Evolutionary conservation across 1,140 invertebrate genomes (phyloP), one percentile per base, ranked within the genome.

Genomic region (Capitella teleta): DNA sequence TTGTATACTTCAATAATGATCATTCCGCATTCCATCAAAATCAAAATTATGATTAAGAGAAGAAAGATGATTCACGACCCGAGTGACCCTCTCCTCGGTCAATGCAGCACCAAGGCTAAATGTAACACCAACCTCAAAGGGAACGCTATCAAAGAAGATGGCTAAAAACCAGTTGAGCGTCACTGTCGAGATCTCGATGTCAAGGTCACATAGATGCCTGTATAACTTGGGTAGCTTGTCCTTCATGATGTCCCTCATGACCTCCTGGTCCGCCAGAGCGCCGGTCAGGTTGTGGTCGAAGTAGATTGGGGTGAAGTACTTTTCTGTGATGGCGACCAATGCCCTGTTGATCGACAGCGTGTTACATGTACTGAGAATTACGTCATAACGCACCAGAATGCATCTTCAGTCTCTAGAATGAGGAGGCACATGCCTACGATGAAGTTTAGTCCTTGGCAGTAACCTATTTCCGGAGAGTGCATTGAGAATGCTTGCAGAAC

Each of bases 381-480:
- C 32, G 16, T 6, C 12, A 54, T 42, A 19, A 41, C 58, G 57
- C 52, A 74, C 76, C 76, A 77, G 58, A 77, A 77, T 8, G 76
- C 67, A 58, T 77, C 75, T 49, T 77, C 74, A 1, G 74, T 64
- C 46, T 72, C 66, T 53, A 77, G 63, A 56, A 78, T 75, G 8
- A 78, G 57, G 0, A 77, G 66, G 6, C 66, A 62, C 53, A 77
- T 74, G n/a, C 66, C 76, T 4, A 70, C 74, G 30, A 77, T 65
- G 58, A 77, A 77, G 58, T 77, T 77, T 76, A 77, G 76, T 26
- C 76, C 76, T 60, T 77, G 76, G 53, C 76, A 78, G 55, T 77
- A 77, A 8, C 76, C 76, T 34, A 76, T 57, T 2, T 51, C 57
- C 14, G 69, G 66, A 47, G 72, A 76, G 57, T 76, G 74, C 19